A percentile compares a stretch with the other conserved stretches of the same genome.
phyloP scores from a whole-genome alignment of 2,888 invertebrate species.

The Liopterus haemorrhoidalis region DNA sequence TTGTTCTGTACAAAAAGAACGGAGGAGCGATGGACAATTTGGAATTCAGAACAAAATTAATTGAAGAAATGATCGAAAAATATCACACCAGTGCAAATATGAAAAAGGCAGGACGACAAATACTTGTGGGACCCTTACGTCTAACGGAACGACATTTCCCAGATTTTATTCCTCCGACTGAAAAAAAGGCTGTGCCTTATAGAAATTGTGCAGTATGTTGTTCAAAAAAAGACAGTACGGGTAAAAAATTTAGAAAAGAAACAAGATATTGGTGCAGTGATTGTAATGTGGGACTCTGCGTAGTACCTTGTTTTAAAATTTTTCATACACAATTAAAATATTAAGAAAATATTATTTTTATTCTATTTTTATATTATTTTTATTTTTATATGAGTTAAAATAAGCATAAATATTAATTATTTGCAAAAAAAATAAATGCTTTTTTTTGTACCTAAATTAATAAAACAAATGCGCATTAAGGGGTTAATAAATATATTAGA shows the following conservation, averaged over 20 bases:
- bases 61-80: slow-evolving; percentile 25
- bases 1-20: slow-evolving; percentile 22
- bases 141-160: slow-evolving; percentile 26
- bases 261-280: slow-evolving; percentile 24
- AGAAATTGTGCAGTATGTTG: slow-evolving; percentile 18
- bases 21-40: slow-evolving; percentile 20
- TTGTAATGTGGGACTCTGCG: slow-evolving; percentile 23
- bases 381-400: slow-evolving; percentile 2
- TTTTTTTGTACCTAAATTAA: slow-evolving; percentile 5
- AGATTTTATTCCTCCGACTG: slow-evolving; percentile 23
- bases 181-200: slow-evolving; percentile 21
- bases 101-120: slow-evolving; percentile 15
- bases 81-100: slow-evolving; percentile 11
- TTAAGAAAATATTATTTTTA: slow-evolving; percentile 6
- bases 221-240: slow-evolving; percentile 16
- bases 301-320: slow-evolving; percentile 16
- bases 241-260: slow-evolving; percentile 20
- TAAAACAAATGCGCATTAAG: slow-evolving; percentile 5
- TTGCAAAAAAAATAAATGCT: slow-evolving; percentile 6
- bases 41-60: slow-evolving; percentile 18
- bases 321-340: slow-evolving; percentile 6
- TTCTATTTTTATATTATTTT: too few species aligned
- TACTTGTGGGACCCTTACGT: slow-evolving; percentile 14
- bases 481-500: slow-evolving; percentile 2
- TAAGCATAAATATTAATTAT: slow-evolving; percentile 7